Base-by-base conservation (phyloP, 2,888 invertebrate genomes). In the Pseudeuparius sepicola region DNA sequence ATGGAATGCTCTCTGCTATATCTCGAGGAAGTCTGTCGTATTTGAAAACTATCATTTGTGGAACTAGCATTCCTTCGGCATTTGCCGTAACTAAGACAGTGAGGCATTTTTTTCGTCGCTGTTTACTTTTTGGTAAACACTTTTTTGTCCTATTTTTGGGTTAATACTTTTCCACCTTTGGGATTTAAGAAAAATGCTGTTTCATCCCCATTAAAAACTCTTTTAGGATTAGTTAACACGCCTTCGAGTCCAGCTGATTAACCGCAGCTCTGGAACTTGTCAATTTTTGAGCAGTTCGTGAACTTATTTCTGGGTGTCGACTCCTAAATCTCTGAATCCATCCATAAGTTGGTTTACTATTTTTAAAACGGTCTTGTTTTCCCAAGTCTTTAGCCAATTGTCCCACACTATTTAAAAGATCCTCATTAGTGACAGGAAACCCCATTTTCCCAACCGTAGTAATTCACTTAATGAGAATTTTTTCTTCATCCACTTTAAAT, bases 1-100 rank as follows among this genome's bases (percentile, higher is more conserved):
- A 31, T 28, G 56, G 54, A 30, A 55, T 45, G 15, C 40, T 45
- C 24, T 36, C 16, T 7, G 39, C 37, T 24, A 55, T 34, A 20
- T 32, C 31, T 28, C 30, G 23, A 10, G 51, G 53, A 10, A 55
- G 40, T 23, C 49, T 42, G 37, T 7, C 9, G 11, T 7, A 26
- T 7, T 11, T 6, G 11, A 7, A 26, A 9, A 26, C 26, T 10
- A 26, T 10, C 26, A 26, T 26, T n/a, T 9, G 26, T 6, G 20
- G 29, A 12, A 9, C 9, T 27, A 7, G 10, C 6, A 11, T 11
- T 9, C 35, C 35, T 3, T 15, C 24, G 24, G 35, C 29, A 35
- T 35, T 35, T 4, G 14, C 26, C n/a, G 15, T 26, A 16, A 14
- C 7, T n/a, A 34, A 16, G 12, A 34, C 34, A 15, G 34, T 27